Base-by-base conservation (phyloP, 2,113 vertebrate species). In the Prietella phreatophila region DNA sequence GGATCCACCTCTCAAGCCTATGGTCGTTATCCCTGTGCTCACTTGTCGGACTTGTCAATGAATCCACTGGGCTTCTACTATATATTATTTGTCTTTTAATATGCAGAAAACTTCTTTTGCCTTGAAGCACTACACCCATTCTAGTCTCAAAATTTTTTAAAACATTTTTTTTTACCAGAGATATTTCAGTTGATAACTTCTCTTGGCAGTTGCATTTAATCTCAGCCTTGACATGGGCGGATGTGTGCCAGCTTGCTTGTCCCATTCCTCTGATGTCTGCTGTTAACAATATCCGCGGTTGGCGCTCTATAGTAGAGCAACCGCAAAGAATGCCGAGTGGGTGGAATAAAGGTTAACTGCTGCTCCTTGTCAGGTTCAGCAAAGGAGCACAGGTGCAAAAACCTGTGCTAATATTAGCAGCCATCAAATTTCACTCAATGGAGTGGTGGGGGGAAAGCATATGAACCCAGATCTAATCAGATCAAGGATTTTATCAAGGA, bases 251-350 rank as follows among this genome's bases (percentile, higher is more conserved):
- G 81, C 78, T 67, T 90, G 89, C 89, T 90, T 91, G 91, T 93
- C 91, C 88, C 81, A 11, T 93, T 90, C 92, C 92, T 92, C 87
- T 89, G 91, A 93, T 89, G 90, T 91, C 91, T 92, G 85, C 83
- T 88, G 86, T 92, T 94, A 93, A 95, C 93, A 94, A 93, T 91
- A 90, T 90, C 91, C 91, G 89, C 88, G 91, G 92, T 91, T 80
- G 82, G 84, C 90, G 92, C 76, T 56, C 84, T 82, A 36, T 92
- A 36, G 86, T 94, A 92, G 93, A 94, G 93, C 93, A 94, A 93
- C 93, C 93, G 30, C 92, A 93, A 95, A 92, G 94, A 95, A 95
- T 95, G 95, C 87, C 92, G 92, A 92, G 93, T 92, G 92, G 92
- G 92, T 84, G 84, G 86, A 92, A 93, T 94, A 94, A 95, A 95